These are phyloP conservation scores for Eupithecia inturbata DNA, from an alignment of 2,888 invertebrate species.

Conservation along the genomic window DNA sequence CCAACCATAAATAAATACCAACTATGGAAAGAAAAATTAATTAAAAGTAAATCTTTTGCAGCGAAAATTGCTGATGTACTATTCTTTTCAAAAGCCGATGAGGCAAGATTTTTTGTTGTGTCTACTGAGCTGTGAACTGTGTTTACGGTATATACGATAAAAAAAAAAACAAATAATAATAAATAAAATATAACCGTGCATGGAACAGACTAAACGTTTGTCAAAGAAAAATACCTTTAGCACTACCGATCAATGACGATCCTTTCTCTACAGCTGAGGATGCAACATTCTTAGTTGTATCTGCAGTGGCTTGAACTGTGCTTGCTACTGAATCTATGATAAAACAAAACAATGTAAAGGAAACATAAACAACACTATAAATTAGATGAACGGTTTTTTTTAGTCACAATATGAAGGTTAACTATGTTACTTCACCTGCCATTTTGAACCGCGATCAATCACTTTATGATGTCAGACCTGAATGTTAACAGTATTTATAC, in stretches of 20 bases:
- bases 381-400: slow-evolving; percentile 6
- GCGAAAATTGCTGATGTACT: slow-evolving; percentile 44
- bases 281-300: slow-evolving; percentile 51
- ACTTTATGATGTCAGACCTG: slow-evolving; percentile 33
- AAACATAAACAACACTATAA: slow-evolving; percentile 4
- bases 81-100: slow-evolving; percentile 53
- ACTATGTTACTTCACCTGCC: slow-evolving; percentile 39
- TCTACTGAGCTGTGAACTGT: slow-evolving; percentile 56
- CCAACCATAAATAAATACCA: slow-evolving; percentile 1
- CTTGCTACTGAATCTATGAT: slow-evolving; percentile 31
- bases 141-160: slow-evolving; percentile 49
- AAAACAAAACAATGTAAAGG: not conserved
- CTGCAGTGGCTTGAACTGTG: slow-evolving; percentile 45
- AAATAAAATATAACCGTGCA: not conserved
- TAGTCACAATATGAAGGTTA: slow-evolving; percentile 29
- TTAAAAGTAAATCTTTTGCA: slow-evolving; percentile 28
- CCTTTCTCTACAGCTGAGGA: slow-evolving; percentile 52
- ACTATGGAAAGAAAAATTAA: not conserved
- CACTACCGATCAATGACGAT: slow-evolving; percentile 51
- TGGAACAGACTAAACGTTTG: not conserved
- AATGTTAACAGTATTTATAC: slow-evolving; percentile 36
- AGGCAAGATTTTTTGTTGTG: slow-evolving; percentile 54
- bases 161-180: slow-evolving; percentile 23
- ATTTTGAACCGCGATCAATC: slow-evolving; percentile 36
- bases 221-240: slow-evolving; percentile 53